phyloP scores from a whole-genome alignment of 2,113 vertebrate genomes.

The Urocolius indicus region DNA sequence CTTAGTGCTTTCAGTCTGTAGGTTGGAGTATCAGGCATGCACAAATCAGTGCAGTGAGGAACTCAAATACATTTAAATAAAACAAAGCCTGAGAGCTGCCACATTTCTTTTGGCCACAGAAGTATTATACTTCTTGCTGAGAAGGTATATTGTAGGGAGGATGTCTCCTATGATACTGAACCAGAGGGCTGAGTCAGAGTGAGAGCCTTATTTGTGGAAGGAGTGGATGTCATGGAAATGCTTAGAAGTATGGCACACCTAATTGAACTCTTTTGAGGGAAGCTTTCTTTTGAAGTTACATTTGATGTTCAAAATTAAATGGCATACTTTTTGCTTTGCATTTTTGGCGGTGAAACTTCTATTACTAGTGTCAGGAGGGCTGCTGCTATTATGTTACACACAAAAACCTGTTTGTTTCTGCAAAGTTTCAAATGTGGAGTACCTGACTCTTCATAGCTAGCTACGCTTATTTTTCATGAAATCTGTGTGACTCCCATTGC shows the following conservation, averaged over 20 bases:
- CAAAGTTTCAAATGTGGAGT: background rate
- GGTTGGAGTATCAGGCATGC: background rate
- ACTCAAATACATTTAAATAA: background rate
- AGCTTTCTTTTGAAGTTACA: background rate
- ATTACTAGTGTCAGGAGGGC: background rate
- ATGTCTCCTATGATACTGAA: background rate
- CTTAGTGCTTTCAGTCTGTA: background rate
- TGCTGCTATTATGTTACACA: background rate
- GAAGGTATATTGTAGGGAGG: background rate
- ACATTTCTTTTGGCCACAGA: accelerated
- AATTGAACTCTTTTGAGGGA: background rate
- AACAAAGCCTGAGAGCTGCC: background rate
- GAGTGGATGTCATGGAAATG: background rate
- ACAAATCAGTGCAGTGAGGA: background rate
- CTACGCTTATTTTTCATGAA: background rate
- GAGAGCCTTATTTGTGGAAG: background rate
- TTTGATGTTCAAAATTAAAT: background rate
- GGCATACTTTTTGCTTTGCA: background rate
- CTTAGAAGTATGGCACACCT: background rate
- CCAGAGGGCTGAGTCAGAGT: background rate
- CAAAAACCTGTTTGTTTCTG: background rate
- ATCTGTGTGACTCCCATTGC: background rate
- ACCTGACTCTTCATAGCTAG: background rate
- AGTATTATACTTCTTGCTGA: background rate
- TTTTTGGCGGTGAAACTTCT: background rate